Percentiles rank a stretch among this genome's conserved stretches.
Conservation (phyloP, 35 echinoderm and acorn worm genomes). For the Ophiothrix spiculata region DNA sequence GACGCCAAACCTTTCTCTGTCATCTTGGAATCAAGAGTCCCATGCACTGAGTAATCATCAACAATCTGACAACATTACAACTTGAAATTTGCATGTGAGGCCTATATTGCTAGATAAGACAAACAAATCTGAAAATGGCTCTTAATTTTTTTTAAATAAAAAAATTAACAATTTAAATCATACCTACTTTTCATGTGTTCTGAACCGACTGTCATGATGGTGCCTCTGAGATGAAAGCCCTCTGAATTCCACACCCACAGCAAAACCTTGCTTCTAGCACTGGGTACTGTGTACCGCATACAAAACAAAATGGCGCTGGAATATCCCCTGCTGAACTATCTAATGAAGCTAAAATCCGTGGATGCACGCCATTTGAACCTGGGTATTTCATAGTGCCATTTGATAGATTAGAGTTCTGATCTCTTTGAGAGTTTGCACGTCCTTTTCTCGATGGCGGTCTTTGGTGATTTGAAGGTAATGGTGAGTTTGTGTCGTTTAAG, state of each 20-base stretch:
- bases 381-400: not conserved
- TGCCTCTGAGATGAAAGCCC: conserved; percentile 29
- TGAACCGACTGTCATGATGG: not conserved
- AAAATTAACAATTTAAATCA: no score
- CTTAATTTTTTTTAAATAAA: no score
- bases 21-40: no score
- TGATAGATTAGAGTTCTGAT: not conserved
- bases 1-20: no score
- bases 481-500: not conserved
- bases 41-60: no score
- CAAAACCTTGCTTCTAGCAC: conserved; percentile 55
- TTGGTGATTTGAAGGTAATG: not conserved
- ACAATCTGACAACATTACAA: no score
- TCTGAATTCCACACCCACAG: conserved; percentile 57
- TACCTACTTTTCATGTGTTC: no score
- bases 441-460: not conserved
- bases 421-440: not conserved
- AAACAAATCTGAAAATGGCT: no score
- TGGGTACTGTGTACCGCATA: conserved; percentile 60
- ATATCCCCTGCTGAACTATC: conserved; percentile 13
- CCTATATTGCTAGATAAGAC: no score
- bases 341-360: conserved; percentile 16
- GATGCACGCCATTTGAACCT: not conserved
- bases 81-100: no score
- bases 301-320: conserved; percentile 52